These are phyloP conservation scores for Oppia nitens DNA, from an alignment of 1,140 invertebrate genomes.

Conservation along the genomic window DNA sequence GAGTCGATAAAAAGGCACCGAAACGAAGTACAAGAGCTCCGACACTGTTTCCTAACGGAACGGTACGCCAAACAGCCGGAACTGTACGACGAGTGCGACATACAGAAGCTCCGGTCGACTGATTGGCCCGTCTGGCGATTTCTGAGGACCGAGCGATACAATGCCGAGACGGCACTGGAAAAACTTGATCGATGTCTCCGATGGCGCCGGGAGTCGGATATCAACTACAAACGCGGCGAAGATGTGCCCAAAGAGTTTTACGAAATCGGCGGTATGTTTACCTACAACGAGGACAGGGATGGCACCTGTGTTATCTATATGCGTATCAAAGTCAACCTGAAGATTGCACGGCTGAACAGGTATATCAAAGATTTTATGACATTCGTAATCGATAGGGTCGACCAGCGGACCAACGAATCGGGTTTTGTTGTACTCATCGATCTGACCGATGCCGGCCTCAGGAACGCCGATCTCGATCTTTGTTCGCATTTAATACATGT, in stretches of 20 bases:
- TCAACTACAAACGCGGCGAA: neutral
- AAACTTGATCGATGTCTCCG: slow-evolving; percentile 28
- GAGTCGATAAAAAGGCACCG: neutral
- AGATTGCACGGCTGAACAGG: slow-evolving; percentile 3
- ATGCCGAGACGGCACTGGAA: slow-evolving; percentile 8
- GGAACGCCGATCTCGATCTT: slow-evolving; percentile 17
- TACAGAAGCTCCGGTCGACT: slow-evolving; percentile 15
- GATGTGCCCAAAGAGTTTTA: slow-evolving; percentile 17
- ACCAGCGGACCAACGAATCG: slow-evolving; percentile 8
- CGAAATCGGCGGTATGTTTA: slow-evolving; percentile 12
- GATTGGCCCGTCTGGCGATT: slow-evolving; percentile 20
- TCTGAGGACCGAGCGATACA: slow-evolving; percentile 6
- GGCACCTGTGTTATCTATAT: slow-evolving; percentile 14
- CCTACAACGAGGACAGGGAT: slow-evolving; percentile 10
- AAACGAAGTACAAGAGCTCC: neutral
- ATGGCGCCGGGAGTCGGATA: slow-evolving; percentile 1
- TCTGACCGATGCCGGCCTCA: slow-evolving; percentile 6
- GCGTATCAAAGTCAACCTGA: slow-evolving; percentile 12
- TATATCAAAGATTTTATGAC: slow-evolving; percentile 10
- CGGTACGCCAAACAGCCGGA: slow-evolving; percentile 35
- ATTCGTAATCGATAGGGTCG: slow-evolving; percentile 2
- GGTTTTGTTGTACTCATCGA: slow-evolving; percentile 14
- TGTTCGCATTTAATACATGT: slow-evolving; percentile 13
- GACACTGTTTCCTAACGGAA: neutral
- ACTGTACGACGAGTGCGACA: slow-evolving; percentile 16